A percentile compares a stretch with the other conserved stretches of the same genome.
Evolutionary conservation across 2,113 vertebrate genomes (phyloP).

Genomic region (Paedocypris sp.): DNA sequence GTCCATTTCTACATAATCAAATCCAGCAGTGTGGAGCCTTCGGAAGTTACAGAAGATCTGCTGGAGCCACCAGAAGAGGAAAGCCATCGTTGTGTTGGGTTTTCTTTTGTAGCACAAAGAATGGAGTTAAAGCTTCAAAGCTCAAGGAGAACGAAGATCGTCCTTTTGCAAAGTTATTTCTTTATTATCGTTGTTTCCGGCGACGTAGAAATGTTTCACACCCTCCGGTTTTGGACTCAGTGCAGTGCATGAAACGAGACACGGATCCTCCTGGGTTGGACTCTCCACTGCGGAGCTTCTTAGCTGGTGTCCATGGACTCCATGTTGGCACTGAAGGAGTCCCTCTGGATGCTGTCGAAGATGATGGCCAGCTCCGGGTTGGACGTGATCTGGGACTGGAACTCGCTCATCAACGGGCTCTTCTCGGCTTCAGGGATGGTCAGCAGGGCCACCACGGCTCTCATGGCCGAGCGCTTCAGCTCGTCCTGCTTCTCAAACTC

Average conservation of each 20-base stretch:
- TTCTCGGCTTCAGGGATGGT: constrained; percentile 99
- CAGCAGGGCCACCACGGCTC: constrained; percentile 89
- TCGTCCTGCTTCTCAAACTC: constrained; percentile 99
- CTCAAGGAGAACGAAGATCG: constrained; percentile 39
- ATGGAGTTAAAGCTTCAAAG: constrained; percentile 70
- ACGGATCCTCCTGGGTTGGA: constrained; percentile 60
- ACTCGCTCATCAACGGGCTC: constrained; percentile 96
- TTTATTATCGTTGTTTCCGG: constrained; percentile 49
- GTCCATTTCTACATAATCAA: constrained; percentile 37
- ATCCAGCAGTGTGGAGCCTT: too few species aligned
- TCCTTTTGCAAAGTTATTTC: constrained; percentile 26
- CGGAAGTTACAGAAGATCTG: too few species aligned
- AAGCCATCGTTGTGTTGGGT: too few species aligned
- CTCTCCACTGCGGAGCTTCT: constrained; percentile 35
- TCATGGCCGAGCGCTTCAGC: constrained; percentile 94
- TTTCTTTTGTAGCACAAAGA: constrained; percentile 72
- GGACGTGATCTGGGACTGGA: constrained; percentile 97
- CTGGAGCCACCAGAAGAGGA: too few species aligned
- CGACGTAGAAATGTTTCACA: constrained; percentile 58
- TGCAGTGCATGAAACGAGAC: constrained; percentile 80
- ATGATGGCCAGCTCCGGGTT: constrained; percentile 96
- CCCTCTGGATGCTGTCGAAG: constrained; percentile 97
- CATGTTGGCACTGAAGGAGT: constrained; percentile 93
- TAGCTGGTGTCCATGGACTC: constrained; percentile 99
- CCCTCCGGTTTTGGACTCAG: constrained; percentile 77